Evolutionary conservation across 2,797 vertebrate genomes (phyloP).

Genomic region (Cynodonichthys magdalenae): DNA sequence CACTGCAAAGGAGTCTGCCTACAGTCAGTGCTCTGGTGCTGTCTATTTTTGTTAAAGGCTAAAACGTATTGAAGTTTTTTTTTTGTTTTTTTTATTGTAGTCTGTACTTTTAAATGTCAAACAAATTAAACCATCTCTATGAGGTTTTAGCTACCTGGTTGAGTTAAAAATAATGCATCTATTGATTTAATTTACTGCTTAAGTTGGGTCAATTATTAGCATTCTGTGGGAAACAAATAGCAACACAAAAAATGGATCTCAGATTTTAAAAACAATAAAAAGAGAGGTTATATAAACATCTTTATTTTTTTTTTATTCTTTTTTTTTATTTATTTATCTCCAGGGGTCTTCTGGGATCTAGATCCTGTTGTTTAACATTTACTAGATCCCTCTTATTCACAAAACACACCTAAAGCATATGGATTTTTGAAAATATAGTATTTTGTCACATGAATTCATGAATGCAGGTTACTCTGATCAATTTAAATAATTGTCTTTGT

Average conservation of each 20-base stretch:
- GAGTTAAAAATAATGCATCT: not conserved
- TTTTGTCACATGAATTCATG: too few relatives aligned
- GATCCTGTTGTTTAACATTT: not conserved
- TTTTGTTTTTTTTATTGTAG: too few relatives aligned
- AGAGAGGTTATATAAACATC: too few relatives aligned
- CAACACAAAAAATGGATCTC: not conserved
- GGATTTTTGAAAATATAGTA: too few relatives aligned
- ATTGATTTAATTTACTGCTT: not conserved
- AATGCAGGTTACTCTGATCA: too few relatives aligned
- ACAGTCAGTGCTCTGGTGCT: constrained; percentile 10
- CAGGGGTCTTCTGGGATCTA: not conserved
- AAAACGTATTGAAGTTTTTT: constrained; percentile 8
- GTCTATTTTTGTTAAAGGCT: constrained; percentile 2
- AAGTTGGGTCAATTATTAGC: too few relatives aligned
- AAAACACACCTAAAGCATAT: too few relatives aligned
- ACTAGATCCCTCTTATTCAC: not conserved
- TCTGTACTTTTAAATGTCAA: constrained; percentile 7
- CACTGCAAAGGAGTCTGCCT: constrained; percentile 7
- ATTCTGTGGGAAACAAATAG: not conserved
- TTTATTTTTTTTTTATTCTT: too few relatives aligned
- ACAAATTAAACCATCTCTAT: constrained; percentile 10
- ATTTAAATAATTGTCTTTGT: too few relatives aligned
- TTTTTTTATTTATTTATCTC: too few relatives aligned
- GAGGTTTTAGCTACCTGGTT: constrained; percentile 7
- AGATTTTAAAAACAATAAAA: too few relatives aligned